Evolutionary conservation across 2,888 invertebrate genomes (phyloP).

Genomic region (Cecidostiba fungosa): DNA sequence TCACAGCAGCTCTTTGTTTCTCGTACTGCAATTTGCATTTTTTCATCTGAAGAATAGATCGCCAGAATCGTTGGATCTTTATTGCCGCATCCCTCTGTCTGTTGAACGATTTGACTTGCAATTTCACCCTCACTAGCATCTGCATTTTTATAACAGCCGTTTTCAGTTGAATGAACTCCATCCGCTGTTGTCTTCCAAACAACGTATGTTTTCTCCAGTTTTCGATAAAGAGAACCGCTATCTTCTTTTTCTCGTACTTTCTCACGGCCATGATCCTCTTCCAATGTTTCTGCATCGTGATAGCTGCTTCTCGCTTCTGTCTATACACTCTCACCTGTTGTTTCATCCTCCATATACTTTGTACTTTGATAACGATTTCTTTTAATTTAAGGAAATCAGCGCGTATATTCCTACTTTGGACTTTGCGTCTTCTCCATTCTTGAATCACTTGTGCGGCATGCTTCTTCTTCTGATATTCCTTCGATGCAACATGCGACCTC

Average conservation of each 20-base stretch:
- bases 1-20: conserved; percentile 68
- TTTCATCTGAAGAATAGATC: conserved; percentile 64
- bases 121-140: background rate
- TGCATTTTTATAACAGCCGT: conserved; percentile 37
- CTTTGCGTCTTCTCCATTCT: background rate
- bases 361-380: conserved; percentile 12
- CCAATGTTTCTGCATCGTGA: conserved; percentile 79
- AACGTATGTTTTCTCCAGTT: conserved; percentile 63
- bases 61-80: conserved; percentile 75
- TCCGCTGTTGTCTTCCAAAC: conserved; percentile 59
- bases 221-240: conserved; percentile 68
- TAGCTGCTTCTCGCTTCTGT: conserved; percentile 68
- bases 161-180: conserved; percentile 53
- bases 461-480: conserved; percentile 60
- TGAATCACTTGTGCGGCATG: conserved; percentile 44
- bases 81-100: conserved; percentile 65
- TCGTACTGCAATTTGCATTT: conserved; percentile 57
- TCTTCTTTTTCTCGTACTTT: conserved; percentile 63
- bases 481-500: conserved; percentile 78
- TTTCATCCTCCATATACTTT: conserved; percentile 40
- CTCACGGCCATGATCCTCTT: conserved; percentile 67
- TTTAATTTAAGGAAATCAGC: conserved; percentile 1
- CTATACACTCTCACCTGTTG: background rate
- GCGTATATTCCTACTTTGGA: background rate
- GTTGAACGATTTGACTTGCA: background rate